Evolutionary conservation across 2,888 invertebrate species (phyloP).

Genomic region (Ochlodes sylvanus): DNA sequence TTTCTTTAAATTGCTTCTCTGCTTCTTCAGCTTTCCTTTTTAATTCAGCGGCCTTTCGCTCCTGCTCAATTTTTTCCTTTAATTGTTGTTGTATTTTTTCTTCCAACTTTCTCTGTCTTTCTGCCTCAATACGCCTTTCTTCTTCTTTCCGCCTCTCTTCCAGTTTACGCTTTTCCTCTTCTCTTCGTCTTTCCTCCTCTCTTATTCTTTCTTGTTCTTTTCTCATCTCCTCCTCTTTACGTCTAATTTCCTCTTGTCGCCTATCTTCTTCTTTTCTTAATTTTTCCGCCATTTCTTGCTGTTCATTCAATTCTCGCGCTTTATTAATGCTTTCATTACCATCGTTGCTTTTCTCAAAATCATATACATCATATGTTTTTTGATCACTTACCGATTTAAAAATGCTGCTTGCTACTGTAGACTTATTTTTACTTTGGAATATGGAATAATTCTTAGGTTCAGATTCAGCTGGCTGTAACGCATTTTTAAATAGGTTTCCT

Average conservation of each 20-base stretch:
- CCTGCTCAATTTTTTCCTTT: constrained; percentile 65
- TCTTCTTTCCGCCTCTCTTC: constrained; percentile 50
- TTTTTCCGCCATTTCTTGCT: constrained; percentile 41
- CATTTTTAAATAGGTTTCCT: constrained; percentile 71
- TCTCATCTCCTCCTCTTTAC: constrained; percentile 45
- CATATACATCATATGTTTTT: constrained; percentile 57
- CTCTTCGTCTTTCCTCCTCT: constrained; percentile 44
- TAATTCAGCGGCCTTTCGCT: constrained; percentile 63
- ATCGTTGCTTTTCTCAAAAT: constrained; percentile 62
- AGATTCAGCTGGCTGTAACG: constrained; percentile 44
- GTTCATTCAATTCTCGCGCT: constrained; percentile 51
- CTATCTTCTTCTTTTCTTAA: constrained; percentile 35
- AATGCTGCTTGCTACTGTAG: constrained; percentile 68
- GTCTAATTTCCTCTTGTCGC: constrained; percentile 46
- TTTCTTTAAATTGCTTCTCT: constrained; percentile 63
- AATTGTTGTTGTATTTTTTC: constrained; percentile 62
- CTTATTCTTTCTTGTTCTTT: constrained; percentile 48
- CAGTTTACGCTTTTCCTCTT: constrained; percentile 48
- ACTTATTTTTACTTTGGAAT: constrained; percentile 72
- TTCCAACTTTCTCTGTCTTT: constrained; percentile 64
- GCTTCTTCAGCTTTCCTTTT: constrained; percentile 66
- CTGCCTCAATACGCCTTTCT: constrained; percentile 55
- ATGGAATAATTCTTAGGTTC: constrained; percentile 59
- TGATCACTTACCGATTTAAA: constrained; percentile 58
- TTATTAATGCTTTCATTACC: constrained; percentile 47